A percentile compares a stretch with the other conserved stretches of the same genome.
Conservation (phyloP, 1,140 invertebrate species). For the Nasonia giraulti region DNA sequence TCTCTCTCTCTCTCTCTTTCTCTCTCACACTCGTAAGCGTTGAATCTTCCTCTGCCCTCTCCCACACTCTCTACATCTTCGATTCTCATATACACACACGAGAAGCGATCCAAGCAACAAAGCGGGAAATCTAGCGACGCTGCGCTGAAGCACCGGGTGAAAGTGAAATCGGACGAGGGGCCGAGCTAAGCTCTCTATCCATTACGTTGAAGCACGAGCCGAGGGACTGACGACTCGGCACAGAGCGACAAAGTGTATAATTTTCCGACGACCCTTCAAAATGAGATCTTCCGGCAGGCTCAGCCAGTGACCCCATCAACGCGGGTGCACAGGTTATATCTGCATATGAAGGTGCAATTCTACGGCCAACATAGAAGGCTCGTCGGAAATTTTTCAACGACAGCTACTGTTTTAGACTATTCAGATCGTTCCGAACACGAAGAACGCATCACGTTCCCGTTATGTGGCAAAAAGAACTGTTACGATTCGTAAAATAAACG, state of each 20-base stretch:
- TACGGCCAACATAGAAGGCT: too few species aligned
- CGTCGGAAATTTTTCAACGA: too few species aligned
- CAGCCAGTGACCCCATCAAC: neutral
- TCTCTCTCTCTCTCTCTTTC: neutral
- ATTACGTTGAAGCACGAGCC: neutral
- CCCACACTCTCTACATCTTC: neutral
- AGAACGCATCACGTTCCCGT: too few species aligned
- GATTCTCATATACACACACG: neutral
- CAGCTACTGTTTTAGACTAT: too few species aligned
- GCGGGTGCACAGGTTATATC: neutral
- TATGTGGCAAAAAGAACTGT: too few species aligned
- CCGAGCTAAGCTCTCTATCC: neutral
- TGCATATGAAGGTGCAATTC: neutral
- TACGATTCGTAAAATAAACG: too few species aligned
- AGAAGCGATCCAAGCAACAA: neutral
- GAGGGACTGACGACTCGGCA: slow-evolving; percentile 5
- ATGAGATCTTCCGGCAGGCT: neutral
- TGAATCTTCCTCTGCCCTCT: neutral
- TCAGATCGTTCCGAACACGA: too few species aligned
- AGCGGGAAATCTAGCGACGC: neutral
- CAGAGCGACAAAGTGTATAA: slow-evolving; percentile 21
- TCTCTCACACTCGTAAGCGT: neutral
- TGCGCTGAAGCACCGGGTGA: neutral
- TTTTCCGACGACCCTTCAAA: slow-evolving; percentile 30
- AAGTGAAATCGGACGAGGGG: slow-evolving; percentile 5